Base-by-base conservation (phyloP, 2,888 invertebrate genomes). In the Aleiodes leptofemur region DNA sequence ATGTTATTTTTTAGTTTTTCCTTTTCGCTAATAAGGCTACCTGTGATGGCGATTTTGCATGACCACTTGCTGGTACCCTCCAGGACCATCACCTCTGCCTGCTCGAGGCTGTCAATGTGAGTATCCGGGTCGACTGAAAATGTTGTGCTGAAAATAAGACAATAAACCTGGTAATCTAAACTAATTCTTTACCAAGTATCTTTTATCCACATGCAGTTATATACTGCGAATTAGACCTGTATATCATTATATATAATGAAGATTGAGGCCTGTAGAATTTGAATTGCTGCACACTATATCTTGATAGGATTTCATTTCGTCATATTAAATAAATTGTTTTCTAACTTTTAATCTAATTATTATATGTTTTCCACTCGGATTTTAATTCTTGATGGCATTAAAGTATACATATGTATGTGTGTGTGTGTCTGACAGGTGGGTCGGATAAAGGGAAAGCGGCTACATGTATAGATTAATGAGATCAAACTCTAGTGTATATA, bases 21-120 rank as follows among this genome's bases (percentile, higher is more conserved):
- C 71, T 50, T 13, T 50, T 50, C 16, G 53, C 8, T 53, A 16
- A 53, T 53, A 71, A 73, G 74, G 91, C 91, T 95, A 98, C 98
- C 98, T 97, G 98, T 98, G 91, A 98, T 98, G 92, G 97, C 97
- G 93, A 98, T 97, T 95, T 98, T 98, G 95, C 97, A 97, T 91
- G 98, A 98, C 98, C 98, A 98, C 93, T 98, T 98, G 91, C 98
- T 98, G 90, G 98, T 98, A 92, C 98, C 98, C 93, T 98, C 98
- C 91, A 98, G 96, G 92, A 98, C 98, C 93, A 96, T 95, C 93
- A 95, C 96, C 93, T 98, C 96, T 90, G 97, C 97, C 93, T 97
- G 97, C 92, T 97, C 97, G 92, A 98, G 95, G 92, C 96, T 96
- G 94, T 97, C 97, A 93, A 97, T 96, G 94, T 97, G 97, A 92